Percentiles rank a stretch among this genome's conserved stretches.
These are phyloP conservation scores for Pseudomyrmex flavicornis DNA, from an alignment of 1,140 invertebrate genomes.

Conservation along the genomic window DNA sequence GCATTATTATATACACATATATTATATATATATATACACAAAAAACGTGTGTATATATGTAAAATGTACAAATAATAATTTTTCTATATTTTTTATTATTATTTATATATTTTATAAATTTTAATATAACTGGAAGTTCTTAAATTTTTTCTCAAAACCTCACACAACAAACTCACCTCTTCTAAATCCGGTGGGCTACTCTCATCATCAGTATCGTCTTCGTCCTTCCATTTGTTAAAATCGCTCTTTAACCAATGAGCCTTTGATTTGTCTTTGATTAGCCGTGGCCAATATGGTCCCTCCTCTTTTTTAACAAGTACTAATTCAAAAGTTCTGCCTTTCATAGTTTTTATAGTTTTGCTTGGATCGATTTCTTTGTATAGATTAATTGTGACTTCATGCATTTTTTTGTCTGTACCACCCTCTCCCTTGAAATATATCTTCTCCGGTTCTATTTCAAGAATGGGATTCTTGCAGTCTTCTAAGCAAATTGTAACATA, in stretches of 20 bases:
- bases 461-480: slow-evolving; percentile 93
- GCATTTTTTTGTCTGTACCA: slow-evolving; percentile 93
- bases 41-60: background rate
- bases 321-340: slow-evolving; percentile 87
- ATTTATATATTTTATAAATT: too few relatives aligned
- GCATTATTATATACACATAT: too few relatives aligned
- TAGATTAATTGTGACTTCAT: slow-evolving; percentile 94
- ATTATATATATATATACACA: too few relatives aligned
- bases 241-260: slow-evolving; percentile 98
- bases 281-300: slow-evolving; percentile 94
- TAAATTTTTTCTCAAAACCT: slow-evolving; percentile 44
- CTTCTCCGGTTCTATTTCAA: slow-evolving; percentile 92
- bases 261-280: slow-evolving; percentile 95
- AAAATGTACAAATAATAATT: background rate
- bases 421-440: slow-evolving; percentile 94
- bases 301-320: slow-evolving; percentile 88
- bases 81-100: too few relatives aligned
- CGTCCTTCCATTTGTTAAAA: slow-evolving; percentile 98
- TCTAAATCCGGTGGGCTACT: slow-evolving; percentile 85
- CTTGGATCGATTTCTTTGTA: slow-evolving; percentile 93
- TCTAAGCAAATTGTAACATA: slow-evolving; percentile 96
- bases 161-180: slow-evolving; percentile 83
- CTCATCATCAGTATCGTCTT: slow-evolving; percentile 93
- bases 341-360: slow-evolving; percentile 88
- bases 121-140: too few relatives aligned